Evolutionary conservation across 2,113 vertebrate species (phyloP).

Genomic region (Okapia johnstoni): DNA sequence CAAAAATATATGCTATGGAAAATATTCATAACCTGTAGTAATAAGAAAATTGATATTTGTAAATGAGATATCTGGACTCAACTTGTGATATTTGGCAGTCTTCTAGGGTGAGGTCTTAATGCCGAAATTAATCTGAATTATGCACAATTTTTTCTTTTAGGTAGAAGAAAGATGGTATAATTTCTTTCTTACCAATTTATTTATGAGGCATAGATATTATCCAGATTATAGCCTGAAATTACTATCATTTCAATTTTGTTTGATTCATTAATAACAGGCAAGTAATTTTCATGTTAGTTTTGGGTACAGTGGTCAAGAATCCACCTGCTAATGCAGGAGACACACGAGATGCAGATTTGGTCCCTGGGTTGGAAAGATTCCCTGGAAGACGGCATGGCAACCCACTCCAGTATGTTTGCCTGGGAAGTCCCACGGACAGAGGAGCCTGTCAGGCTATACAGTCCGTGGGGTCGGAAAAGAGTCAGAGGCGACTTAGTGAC

Average conservation of each 20-base stretch:
- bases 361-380: not conserved
- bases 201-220: not conserved
- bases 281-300: not conserved
- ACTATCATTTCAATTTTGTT: not conserved
- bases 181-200: not conserved
- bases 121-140: not conserved
- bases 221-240: not conserved
- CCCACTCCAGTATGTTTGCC: not conserved
- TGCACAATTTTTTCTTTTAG: not conserved
- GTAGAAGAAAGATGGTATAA: not conserved
- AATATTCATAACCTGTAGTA: not conserved
- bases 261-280: not conserved
- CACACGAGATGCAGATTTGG: not conserved
- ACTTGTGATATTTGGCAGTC: not conserved
- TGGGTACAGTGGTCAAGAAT: not conserved
- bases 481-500: not conserved
- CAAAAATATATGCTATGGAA: not conserved
- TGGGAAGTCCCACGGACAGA: not conserved
- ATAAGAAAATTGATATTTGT: not conserved
- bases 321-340: not conserved
- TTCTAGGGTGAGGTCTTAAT: not conserved
- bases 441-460: not conserved
- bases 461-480: not conserved
- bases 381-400: not conserved
- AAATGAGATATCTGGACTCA: not conserved